Evolutionary conservation across 2,888 invertebrate species (phyloP).

Genomic region (Sussaba pulchella): DNA sequence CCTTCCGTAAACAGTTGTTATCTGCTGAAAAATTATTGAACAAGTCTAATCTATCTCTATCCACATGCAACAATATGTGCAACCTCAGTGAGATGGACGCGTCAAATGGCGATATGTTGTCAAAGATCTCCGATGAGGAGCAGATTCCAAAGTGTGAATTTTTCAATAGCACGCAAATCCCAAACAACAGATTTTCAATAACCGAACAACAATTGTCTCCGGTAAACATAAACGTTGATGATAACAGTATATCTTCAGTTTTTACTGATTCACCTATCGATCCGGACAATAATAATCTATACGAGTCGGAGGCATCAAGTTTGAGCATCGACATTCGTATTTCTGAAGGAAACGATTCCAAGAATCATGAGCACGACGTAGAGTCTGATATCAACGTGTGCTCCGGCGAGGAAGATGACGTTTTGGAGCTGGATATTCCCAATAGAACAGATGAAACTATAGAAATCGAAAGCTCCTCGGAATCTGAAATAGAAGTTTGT

Average conservation of each 20-base stretch:
- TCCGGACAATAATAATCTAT: constrained; percentile 18
- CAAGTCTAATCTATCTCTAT: neutral
- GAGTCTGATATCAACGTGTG: constrained; percentile 24
- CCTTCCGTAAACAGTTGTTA: constrained; percentile 26
- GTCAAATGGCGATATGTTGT: neutral
- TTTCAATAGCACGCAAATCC: neutral
- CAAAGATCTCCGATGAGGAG: neutral
- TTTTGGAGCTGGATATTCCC: constrained; percentile 19
- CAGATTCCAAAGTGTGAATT: neutral
- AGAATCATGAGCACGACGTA: constrained; percentile 7
- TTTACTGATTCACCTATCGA: constrained; percentile 1
- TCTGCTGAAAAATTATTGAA: neutral
- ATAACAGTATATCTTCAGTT: constrained; percentile 10
- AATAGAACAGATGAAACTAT: neutral
- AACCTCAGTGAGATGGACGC: neutral
- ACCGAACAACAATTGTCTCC: neutral
- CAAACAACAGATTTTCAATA: neutral
- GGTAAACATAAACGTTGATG: constrained; percentile 3
- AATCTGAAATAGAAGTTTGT: constrained; percentile 21
- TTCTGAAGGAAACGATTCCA: constrained; percentile 7
- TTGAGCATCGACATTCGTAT: neutral
- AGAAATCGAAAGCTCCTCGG: constrained; percentile 14
- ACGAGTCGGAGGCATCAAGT: neutral
- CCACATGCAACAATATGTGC: neutral
- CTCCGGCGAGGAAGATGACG: constrained; percentile 18